Base-by-base conservation (phyloP, 2,113 vertebrate species). In the Corythornis madagascariensis region DNA sequence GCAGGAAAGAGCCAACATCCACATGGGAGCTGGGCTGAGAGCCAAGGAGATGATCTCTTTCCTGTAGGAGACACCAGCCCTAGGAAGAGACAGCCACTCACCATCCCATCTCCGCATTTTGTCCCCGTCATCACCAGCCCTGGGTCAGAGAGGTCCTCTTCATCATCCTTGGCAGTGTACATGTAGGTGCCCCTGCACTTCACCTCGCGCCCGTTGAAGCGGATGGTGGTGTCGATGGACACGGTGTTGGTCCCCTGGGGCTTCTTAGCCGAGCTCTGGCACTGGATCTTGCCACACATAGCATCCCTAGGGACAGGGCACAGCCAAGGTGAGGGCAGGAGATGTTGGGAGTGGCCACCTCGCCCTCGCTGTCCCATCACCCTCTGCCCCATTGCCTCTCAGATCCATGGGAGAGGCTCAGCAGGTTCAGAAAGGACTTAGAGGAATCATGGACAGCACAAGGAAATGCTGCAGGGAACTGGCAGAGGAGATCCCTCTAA, bases 271-370 rank as follows among this genome's bases (percentile, higher is more conserved):
- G 98, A 98, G 11, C 98, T 99, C 95, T 98, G 98, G 92, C 99
- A 99, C 97, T 99, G 99, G 91, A 99, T 98, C 95, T 98, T 99
- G 8, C 99, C 99, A 42, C 99, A 99, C 93, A 97, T 98, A 18
- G 98, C 98, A n/a, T 99, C 99, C 71, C 99, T 99, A 93, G 22
- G 29, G 74, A 57, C 11, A 26, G 42, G 53, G 8, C 31, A 79
- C 2, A 7, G 56, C 4, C 3, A 0, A 21, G 71, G 38, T 77
- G 3, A 83, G 60, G 38, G 29, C 24, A 74, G 76, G 22, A 33
- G 28, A 5, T 0, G 26, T 17, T 26, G 53, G 9, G 22, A 28
- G 7, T 5, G 0, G 9, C 4, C 6, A 15, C 45, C 13, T 22
- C 28, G 4, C 17, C 18, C 64, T n/a, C 10, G 25, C 42, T n/a